Percentiles rank a stretch among this genome's conserved stretches.
Conservation (phyloP, 1,140 invertebrate species). For the Cherax destructor region DNA sequence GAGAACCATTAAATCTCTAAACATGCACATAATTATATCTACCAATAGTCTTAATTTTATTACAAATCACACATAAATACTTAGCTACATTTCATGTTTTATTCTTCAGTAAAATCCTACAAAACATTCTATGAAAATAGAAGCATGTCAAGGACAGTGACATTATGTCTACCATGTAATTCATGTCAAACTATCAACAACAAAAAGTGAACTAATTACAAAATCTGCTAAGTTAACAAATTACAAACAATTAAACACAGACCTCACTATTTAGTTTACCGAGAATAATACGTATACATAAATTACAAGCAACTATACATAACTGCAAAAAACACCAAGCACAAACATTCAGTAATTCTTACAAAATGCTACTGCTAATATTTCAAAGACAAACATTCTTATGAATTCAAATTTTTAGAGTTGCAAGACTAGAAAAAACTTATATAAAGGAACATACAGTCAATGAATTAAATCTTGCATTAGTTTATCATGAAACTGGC, state of each 20-base stretch:
- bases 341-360: not conserved
- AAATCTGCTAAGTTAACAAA: not conserved
- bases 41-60: not conserved
- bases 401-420: too few species aligned
- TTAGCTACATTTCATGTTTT: not conserved
- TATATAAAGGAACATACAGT: not conserved
- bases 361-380: not conserved
- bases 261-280: not conserved
- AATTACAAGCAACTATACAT: not conserved
- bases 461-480: not conserved
- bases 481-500: not conserved
- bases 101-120: not conserved
- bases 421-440: too few species aligned
- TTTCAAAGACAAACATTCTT: not conserved
- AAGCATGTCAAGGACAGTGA: not conserved
- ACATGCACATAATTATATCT: constrained; percentile 2
- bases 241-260: not conserved
- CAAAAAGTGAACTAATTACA: not conserved
- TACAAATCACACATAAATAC: not conserved
- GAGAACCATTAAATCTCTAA: not conserved
- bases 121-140: not conserved
- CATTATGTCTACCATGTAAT: not conserved
- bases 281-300: not conserved
- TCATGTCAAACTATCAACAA: not conserved
- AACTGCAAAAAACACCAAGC: not conserved